Base-by-base conservation (phyloP, 64 coral and sea anemone genomes). In the Astreopora myriophthalma region DNA sequence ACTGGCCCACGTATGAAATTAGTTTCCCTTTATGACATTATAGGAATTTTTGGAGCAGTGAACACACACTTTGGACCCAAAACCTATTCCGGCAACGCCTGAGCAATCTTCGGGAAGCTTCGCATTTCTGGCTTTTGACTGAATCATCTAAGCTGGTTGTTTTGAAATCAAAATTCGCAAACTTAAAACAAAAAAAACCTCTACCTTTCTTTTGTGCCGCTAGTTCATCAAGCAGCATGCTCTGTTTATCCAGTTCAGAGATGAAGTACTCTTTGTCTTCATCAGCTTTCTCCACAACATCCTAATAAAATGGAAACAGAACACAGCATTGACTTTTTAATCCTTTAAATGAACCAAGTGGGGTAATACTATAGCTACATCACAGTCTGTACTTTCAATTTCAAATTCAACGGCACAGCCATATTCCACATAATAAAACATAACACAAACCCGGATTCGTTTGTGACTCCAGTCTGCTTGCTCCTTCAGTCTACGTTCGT, bases 391-490 rank as follows among this genome's bases (percentile, higher is more conserved):
- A 55, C 6, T 44, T 44, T 44, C 40, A 44, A 5, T 6, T 11
- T 44, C 40, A 44, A 44, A n/a, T n/a, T n/a, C n/a, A n/a, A 46
- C 42, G 11, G 5, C 42, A 46, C 11, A 5, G 5, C 11, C 5
- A 16, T 55, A 55, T 55, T 55, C 12, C 8, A 55, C 51, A 55
- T 14, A 46, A 46, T 11, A 11, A 55, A 13, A 22, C 5, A 19
- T 24, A n/a, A n/a, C n/a, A 93, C 94, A n/a, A 76, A 96, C 95
- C 83, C 86, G 69, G 12, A 96, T 96, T 84, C 91, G 89, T 34
- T 92, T 93, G 24, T 85, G 68, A 24, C 87, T 86, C 86, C 76
- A 88, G 12, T 96, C 95, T 17, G 78, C 75, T 87, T 96, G 95
- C 74, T 96, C 95, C 37, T 86, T 93, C 2, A 94, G 48, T 65